Evolutionary conservation across 2,888 invertebrate species (phyloP).

Genomic region (Tachina grossa): DNA sequence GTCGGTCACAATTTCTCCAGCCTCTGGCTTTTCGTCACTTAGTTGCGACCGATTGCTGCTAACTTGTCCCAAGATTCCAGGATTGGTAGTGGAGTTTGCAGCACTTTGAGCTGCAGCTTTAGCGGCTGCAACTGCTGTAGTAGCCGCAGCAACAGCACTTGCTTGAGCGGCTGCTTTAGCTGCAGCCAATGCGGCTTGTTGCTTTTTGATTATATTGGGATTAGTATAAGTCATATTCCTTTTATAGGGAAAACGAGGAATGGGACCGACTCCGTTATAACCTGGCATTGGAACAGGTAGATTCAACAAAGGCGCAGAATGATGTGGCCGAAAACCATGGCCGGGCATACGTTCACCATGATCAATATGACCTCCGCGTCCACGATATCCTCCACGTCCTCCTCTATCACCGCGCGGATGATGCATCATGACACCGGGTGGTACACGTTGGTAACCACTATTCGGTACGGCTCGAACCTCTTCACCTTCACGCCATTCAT

Average conservation of each 20-base stretch:
- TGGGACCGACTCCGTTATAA: slow-evolving; percentile 73
- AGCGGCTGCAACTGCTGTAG: slow-evolving; percentile 80
- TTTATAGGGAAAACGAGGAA: slow-evolving; percentile 79
- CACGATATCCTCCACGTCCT: slow-evolving; percentile 74
- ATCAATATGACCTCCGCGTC: slow-evolving; percentile 75
- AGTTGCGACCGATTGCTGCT: slow-evolving; percentile 67
- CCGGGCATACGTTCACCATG: slow-evolving; percentile 76
- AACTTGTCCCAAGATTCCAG: slow-evolving; percentile 77
- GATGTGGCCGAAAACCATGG: slow-evolving; percentile 77
- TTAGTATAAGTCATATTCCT: slow-evolving; percentile 80
- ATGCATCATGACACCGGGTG: slow-evolving; percentile 70
- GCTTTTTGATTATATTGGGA: slow-evolving; percentile 79
- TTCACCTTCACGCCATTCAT: slow-evolving; percentile 79
- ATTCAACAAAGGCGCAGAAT: slow-evolving; percentile 80
- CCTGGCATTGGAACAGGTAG: slow-evolving; percentile 76
- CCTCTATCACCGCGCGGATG: slow-evolving; percentile 78
- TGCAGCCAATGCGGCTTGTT: slow-evolving; percentile 74
- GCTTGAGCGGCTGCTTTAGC: slow-evolving; percentile 78
- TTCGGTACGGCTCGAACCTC: slow-evolving; percentile 72
- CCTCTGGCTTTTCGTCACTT: slow-evolving; percentile 70
- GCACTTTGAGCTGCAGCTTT: slow-evolving; percentile 80
- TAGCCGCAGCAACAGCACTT: slow-evolving; percentile 80
- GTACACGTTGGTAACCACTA: slow-evolving; percentile 63
- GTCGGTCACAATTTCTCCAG: slow-evolving; percentile 72
- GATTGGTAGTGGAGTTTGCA: slow-evolving; percentile 79